Conservation (phyloP, 2,888 invertebrate genomes). For the Clepsis dumicolana region DNA sequence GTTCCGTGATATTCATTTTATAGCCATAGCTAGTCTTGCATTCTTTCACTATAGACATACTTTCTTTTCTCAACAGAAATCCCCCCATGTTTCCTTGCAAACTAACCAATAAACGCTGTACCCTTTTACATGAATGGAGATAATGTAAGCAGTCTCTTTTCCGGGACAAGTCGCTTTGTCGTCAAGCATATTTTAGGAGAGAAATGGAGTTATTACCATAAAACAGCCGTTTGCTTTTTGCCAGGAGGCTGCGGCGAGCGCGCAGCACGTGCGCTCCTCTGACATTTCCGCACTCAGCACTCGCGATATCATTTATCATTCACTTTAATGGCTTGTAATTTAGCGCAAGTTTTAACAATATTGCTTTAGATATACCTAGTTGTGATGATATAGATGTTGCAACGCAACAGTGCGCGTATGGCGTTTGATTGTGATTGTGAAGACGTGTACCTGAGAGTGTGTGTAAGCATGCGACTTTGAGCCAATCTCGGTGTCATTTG, state of each 20-base stretch:
- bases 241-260: slow-evolving; percentile 52
- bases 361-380: background rate
- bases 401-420: background rate
- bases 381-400: slow-evolving; percentile 3
- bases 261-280: slow-evolving; percentile 67
- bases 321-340: slow-evolving; percentile 37
- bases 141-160: slow-evolving; percentile 70
- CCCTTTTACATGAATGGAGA: slow-evolving; percentile 57
- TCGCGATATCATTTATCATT: slow-evolving; percentile 40
- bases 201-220: slow-evolving; percentile 79
- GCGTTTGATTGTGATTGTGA: background rate
- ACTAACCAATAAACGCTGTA: slow-evolving; percentile 45
- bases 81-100: background rate
- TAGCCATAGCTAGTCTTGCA: too few relatives aligned
- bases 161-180: slow-evolving; percentile 85
- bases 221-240: slow-evolving; percentile 78
- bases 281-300: slow-evolving; percentile 41
- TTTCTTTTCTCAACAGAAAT: background rate
- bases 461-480: background rate
- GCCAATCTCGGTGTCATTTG: too few relatives aligned
- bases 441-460: background rate
- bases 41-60: too few relatives aligned
- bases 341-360: slow-evolving; percentile 33
- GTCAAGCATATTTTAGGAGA: slow-evolving; percentile 74
- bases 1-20: too few relatives aligned